Conservation (phyloP, 2,888 invertebrate species). For the Cataglyphis livida region DNA sequence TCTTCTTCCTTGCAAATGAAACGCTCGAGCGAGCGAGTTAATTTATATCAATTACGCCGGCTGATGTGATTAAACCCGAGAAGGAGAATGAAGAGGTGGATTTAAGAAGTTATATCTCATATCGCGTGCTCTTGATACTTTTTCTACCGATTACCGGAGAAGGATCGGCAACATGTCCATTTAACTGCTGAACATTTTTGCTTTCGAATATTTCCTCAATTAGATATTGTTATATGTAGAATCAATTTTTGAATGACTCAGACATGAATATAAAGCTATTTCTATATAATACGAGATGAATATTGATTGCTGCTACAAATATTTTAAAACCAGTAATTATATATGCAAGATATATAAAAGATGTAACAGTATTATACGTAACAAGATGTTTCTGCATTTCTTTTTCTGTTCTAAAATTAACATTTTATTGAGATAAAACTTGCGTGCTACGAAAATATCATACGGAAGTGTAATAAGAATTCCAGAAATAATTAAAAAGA, state of each 20-base stretch:
- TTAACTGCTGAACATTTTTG: background rate
- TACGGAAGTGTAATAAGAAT: slow-evolving; percentile 12
- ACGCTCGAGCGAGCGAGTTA: slow-evolving; percentile 55
- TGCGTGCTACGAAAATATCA: background rate
- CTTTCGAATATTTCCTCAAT: background rate
- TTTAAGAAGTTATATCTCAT: slow-evolving; percentile 32
- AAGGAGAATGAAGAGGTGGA: slow-evolving; percentile 37
- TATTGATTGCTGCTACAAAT: background rate
- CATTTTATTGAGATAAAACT: background rate
- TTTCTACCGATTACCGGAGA: slow-evolving; percentile 14
- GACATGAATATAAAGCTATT: background rate
- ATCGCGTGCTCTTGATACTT: slow-evolving; percentile 29
- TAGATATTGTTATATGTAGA: background rate
- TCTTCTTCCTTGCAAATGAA: slow-evolving; percentile 61
- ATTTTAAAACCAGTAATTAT: background rate
- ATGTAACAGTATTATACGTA: background rate
- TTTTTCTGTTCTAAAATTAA: background rate
- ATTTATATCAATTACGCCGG: slow-evolving; percentile 71
- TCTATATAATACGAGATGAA: background rate
- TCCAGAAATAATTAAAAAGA: slow-evolving; percentile 34
- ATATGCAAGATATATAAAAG: background rate
- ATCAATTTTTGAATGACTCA: background rate
- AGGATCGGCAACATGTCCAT: background rate
- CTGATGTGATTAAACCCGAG: slow-evolving; percentile 63
- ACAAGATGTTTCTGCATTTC: background rate